phyloP scores from a whole-genome alignment of 2,888 invertebrate genomes.

The Tridacna gigas region DNA sequence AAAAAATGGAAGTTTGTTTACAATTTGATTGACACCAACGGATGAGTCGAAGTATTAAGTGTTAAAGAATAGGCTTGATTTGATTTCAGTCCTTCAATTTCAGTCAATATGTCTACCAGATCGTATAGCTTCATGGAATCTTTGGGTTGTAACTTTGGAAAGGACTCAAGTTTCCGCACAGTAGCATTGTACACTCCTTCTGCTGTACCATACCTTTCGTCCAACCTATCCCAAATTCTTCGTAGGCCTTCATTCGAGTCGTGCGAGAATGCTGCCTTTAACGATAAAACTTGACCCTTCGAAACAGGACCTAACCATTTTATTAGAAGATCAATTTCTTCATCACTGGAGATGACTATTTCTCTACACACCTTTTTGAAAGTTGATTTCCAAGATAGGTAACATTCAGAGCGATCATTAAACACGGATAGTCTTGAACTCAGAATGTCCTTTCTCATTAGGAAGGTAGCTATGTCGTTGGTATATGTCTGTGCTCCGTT shows the following conservation, averaged over 20 bases:
- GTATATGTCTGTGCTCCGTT: background rate
- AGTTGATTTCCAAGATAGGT: too few relatives aligned
- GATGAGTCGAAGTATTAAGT: background rate
- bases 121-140: background rate
- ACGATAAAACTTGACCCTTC: background rate
- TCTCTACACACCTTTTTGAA: too few relatives aligned
- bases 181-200: background rate
- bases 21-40: background rate
- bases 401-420: too few relatives aligned
- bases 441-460: background rate
- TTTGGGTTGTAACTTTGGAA: background rate
- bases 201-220: background rate
- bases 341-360: too few relatives aligned
- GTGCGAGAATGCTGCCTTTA: background rate
- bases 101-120: background rate
- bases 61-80: background rate
- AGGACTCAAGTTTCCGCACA: background rate
- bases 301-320: constrained; percentile 22
- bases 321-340: constrained; percentile 38
- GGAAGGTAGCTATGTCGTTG: background rate
- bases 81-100: background rate
- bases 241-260: background rate
- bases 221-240: background rate
- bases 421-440: background rate
- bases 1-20: constrained; percentile 47